Evolutionary conservation across 2,797 vertebrate species (phyloP), one percentile per base, ranked within the genome.

Genomic region (Artibeus lituratus): DNA sequence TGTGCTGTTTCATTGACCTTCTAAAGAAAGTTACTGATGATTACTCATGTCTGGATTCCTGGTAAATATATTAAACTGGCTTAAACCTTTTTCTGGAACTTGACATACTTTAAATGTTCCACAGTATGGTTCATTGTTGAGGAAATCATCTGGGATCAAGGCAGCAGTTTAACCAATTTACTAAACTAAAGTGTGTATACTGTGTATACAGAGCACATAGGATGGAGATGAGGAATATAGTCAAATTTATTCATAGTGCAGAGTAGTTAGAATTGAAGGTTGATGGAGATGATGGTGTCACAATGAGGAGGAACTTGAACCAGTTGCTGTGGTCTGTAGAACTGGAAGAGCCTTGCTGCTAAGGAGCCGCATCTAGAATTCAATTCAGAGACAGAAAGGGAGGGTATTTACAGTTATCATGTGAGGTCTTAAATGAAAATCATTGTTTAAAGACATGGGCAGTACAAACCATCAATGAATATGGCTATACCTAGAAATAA

Each of bases 341-440:
- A 87, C 72, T 44, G 44, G 70, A 53, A 90, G 21, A 62, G 14
- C 81, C 32, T 90, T 83, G 78, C 88, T 97, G 67, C 93, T 96
- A 92, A 55, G 78, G 47, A 91, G 51, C 32, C 81, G 44, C 72
- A 87, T 78, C 53, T 92, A 95, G 72, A 96, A 92, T 14, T 59
- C 74, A 87, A 87, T 57, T 90, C 55, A 90, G 80, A 81, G 18
- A 76, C 77, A 95, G 85, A n/a, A 57, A 65, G n/a, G 10, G 35
- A 65, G 37, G 32, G 26, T 0, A n/a, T 51, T 84, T 77, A 22
- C 21, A 57, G 78, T 86, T 93, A 53, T 32, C 83, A 35, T 82
- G 42, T 51, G 37, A 83, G 21, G 39, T 93, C 78, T 84, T 67
- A 55, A 84, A 69, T 88, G 37, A 94, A 87, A 86, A 76, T 29